phyloP scores from a whole-genome alignment of 2,888 invertebrate genomes.

The Eristalis intricaria region DNA sequence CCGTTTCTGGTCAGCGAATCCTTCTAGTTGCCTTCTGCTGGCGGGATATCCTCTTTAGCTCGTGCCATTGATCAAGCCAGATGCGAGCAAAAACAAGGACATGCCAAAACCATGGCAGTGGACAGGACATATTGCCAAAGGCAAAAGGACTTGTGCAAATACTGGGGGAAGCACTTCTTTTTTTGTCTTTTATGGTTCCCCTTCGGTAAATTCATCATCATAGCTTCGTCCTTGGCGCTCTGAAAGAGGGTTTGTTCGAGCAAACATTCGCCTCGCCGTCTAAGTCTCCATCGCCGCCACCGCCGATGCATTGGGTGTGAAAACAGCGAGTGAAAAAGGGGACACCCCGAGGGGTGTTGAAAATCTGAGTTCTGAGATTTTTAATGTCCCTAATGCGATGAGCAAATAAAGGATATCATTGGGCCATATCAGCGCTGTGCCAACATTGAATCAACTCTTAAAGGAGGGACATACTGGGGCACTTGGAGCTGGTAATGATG shows the following conservation, averaged over 20 bases:
- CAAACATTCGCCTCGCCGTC: background rate
- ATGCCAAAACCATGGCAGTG: background rate
- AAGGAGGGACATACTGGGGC: background rate
- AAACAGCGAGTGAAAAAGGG: background rate
- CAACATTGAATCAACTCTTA: background rate
- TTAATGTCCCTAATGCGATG: constrained; percentile 27
- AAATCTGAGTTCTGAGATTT: background rate
- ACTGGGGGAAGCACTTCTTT: background rate
- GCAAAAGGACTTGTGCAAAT: constrained; percentile 28
- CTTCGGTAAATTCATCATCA: constrained; percentile 12
- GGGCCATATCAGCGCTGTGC: background rate
- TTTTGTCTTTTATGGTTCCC: background rate
- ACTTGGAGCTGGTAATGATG: background rate
- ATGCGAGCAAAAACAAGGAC: background rate
- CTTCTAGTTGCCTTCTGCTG: background rate
- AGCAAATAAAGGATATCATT: constrained; percentile 36
- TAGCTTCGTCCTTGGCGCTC: background rate
- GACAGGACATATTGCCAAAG: constrained; percentile 5
- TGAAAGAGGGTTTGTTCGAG: constrained; percentile 15
- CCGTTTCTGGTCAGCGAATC: constrained; percentile 47
- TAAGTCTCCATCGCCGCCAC: background rate
- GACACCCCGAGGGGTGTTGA: background rate
- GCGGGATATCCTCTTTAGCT: constrained; percentile 3
- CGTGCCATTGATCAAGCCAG: constrained; percentile 14
- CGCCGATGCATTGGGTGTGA: constrained; percentile 21